Base-by-base conservation (phyloP, 2,797 vertebrate genomes). In the Enteromius unitaeniatus region DNA sequence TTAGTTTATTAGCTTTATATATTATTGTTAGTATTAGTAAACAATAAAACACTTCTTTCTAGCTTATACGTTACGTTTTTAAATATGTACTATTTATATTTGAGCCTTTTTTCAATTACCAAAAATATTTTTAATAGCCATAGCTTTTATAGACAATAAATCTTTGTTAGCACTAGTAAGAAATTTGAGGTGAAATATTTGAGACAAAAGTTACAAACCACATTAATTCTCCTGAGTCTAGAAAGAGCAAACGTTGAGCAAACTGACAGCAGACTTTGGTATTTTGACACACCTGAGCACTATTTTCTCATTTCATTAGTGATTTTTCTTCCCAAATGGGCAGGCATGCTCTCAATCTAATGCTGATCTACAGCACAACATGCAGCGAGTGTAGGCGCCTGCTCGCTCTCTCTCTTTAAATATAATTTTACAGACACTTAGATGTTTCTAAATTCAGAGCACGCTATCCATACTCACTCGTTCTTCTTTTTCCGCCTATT, bases 381-480 rank as follows among this genome's bases (percentile, higher is more conserved):
- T 26, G 6, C 2, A 73, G 47, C 6, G 9, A 4, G 26, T 11
- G 45, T 1, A 40, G 40, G 10, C 28, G 2, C 26, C 70, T 21
- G 17, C 17, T 73, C 47, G 6, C 10, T 31, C 45, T 28, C 42
- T 72, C 70, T 21, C 26, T 51, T 53, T 53, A 53, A 74, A 74
- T 37, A 34, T 34, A 4, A 49, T 28, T 53, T 53, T 34, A 58
- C 34, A 55, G 21, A 58, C 34, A 40, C 53, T 28, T 21, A 47
- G 11, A 73, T 49, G 14, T 19, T 23, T 81, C 58, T 51, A 26
- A 60, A 81, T 72, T 47, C n/a, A 60, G 47, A 28, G 47, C 45
- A 75, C 47, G 74, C n/a, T 19, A 11, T 81, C 73, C 62, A 51
- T 67, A 28, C 31, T 60, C 51, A 51, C n/a, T 80, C 8, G 10